A percentile compares a stretch with the other conserved stretches of the same genome.
phyloP scores from a whole-genome alignment of 2,797 vertebrate genomes.

The Takifugu rubripes region DNA sequence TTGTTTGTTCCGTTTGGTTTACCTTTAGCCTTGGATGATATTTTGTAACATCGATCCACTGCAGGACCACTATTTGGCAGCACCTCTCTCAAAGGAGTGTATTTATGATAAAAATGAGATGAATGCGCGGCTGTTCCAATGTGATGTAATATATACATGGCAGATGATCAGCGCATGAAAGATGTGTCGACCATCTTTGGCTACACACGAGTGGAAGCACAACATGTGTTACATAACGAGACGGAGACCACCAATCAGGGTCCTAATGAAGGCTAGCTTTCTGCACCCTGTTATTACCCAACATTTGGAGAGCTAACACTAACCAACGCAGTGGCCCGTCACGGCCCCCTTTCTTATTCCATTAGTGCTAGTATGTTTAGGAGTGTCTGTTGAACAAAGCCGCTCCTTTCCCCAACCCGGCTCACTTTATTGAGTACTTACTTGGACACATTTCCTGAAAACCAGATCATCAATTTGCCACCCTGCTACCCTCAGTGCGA shows the following conservation, averaged over 20 bases:
- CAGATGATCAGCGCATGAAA: neutral
- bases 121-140: slow-evolving; percentile 13
- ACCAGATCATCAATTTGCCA: slow-evolving; percentile 64
- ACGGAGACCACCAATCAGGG: slow-evolving; percentile 32
- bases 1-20: slow-evolving; percentile 28
- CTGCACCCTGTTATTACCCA: slow-evolving; percentile 38
- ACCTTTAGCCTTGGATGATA: slow-evolving; percentile 1
- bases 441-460: slow-evolving; percentile 59
- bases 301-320: slow-evolving; percentile 38
- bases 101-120: slow-evolving; percentile 3
- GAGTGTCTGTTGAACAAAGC: slow-evolving; percentile 44
- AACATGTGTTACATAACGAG: slow-evolving; percentile 53
- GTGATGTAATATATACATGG: neutral
- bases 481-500: slow-evolving; percentile 47
- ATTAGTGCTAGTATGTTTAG: slow-evolving; percentile 60
- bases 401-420: slow-evolving; percentile 43
- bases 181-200: slow-evolving; percentile 20
- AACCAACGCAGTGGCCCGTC: slow-evolving; percentile 40
- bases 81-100: slow-evolving; percentile 4
- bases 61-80: neutral
- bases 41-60: neutral
- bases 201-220: slow-evolving; percentile 17
- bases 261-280: slow-evolving; percentile 36
- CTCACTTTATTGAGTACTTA: slow-evolving; percentile 32
- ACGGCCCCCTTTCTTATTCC: slow-evolving; percentile 52